Base-by-base conservation (phyloP, 2,888 invertebrate species). In the Amitus sp. region DNA sequence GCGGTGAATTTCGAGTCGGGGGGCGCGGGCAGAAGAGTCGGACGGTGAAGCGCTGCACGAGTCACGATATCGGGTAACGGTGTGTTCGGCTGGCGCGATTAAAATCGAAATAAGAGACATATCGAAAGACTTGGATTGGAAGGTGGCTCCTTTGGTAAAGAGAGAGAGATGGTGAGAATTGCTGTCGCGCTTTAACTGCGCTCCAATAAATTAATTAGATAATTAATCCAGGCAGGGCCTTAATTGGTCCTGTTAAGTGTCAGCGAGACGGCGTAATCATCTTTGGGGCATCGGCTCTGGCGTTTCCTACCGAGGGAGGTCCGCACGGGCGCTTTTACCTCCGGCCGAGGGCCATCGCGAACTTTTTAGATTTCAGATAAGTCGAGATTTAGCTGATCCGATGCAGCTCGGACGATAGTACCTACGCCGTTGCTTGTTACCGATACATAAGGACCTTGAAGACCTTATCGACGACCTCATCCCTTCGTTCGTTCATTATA, bases 211-310 rank as follows among this genome's bases (percentile, higher is more conserved):
- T 81, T 82, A 82, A 81, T 81, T 79, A 77, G 78, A 80, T 78
- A 81, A 81, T 81, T 81, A 81, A 80, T 81, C 81, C 77, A 78
- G 80, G 80, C 78, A 78, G 75, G 78, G 74, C 65, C 76, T 81
- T 81, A 80, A 81, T 81, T 81, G 80, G 80, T 74, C 69, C 77
- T 81, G 81, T 81, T 79, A 79, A 79, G 80, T 79, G 81, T 80
- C 81, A 79, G 74, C 65, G 63, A 56, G 67, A 62, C 54, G 63
- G 59, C 64, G 73, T 72, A 73, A 73, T 75, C 75, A 69, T 62
- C 52, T 45, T 30, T 30, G 48, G 58, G 67, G 70, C 65, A 73
- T 73, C 75, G 72, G 53, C 50, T 53, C 55, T 53, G 49, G 57
- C 54, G 47, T 65, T 62, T 54, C 53, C 51, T 47, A 2, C 12